Conservation (phyloP, 2,797 vertebrate genomes). For the Onychomys arenicola region DNA sequence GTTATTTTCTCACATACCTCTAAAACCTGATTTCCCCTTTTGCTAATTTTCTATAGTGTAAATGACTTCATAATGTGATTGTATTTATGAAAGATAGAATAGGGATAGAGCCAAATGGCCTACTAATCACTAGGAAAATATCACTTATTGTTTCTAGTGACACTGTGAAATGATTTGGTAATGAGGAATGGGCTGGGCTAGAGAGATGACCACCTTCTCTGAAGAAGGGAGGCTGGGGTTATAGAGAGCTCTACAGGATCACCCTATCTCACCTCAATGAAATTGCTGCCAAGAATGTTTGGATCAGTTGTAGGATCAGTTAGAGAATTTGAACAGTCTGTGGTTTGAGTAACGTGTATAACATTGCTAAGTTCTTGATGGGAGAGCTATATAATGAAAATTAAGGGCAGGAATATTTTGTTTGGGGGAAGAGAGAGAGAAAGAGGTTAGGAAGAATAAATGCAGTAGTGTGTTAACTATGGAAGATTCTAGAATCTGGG, state of each 20-base stretch:
- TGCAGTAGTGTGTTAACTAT: neutral
- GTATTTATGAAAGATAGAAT: neutral
- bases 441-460: neutral
- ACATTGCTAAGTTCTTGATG: neutral
- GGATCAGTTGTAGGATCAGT: neutral
- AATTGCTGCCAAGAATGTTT: neutral
- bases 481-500: conserved; percentile 1
- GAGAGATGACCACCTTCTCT: neutral
- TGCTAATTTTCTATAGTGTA: neutral
- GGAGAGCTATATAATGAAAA: neutral
- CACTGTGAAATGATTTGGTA: neutral
- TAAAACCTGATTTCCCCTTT: neutral
- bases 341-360: neutral
- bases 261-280: neutral
- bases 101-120: neutral
- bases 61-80: neutral
- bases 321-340: neutral
- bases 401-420: neutral
- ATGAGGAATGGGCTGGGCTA: neutral
- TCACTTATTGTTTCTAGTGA: neutral
- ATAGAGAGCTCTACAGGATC: neutral
- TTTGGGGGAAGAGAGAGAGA: neutral
- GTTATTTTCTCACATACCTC: neutral
- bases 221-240: neutral
- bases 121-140: neutral